Percentiles rank a stretch among this genome's conserved stretches.
Conservation (phyloP, 2,888 invertebrate species). For the Morpho achilles region DNA sequence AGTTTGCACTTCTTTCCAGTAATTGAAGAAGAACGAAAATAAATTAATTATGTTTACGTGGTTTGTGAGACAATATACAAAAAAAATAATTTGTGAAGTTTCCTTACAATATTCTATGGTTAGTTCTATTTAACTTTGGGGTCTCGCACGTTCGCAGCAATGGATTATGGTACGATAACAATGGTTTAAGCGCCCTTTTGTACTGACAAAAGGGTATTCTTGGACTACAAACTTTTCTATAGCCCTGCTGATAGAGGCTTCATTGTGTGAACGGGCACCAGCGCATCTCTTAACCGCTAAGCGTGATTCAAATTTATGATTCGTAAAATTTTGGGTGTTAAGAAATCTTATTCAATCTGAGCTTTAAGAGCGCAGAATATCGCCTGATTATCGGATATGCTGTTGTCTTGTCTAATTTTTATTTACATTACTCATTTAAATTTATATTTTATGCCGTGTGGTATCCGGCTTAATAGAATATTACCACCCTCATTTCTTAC, state of each 20-base stretch:
- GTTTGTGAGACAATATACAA: constrained; percentile 1
- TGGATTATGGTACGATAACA: constrained; percentile 37
- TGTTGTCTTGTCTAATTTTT: background rate
- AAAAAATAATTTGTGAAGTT: background rate
- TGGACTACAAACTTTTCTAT: constrained; percentile 47
- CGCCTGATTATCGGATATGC: no score
- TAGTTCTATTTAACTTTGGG: constrained; percentile 1
- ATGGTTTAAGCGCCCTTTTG: constrained; percentile 50
- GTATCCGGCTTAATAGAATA: background rate
- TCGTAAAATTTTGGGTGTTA: constrained; percentile 43
- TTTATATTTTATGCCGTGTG: background rate
- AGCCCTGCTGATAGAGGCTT: constrained; percentile 48
- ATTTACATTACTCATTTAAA: background rate
- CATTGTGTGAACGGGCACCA: constrained; percentile 48
- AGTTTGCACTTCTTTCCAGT: no score
- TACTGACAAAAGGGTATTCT: constrained; percentile 49
- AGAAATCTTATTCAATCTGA: background rate
- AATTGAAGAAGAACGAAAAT: background rate
- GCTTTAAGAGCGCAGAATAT: background rate
- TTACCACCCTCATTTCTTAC: no score
- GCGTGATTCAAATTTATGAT: constrained; percentile 56
- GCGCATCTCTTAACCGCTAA: constrained; percentile 48
- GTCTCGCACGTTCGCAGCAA: constrained; percentile 2
- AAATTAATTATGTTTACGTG: background rate
- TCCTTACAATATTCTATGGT: background rate